These are phyloP conservation scores for Betta splendens DNA, from an alignment of 2,797 vertebrate species.

Conservation along the genomic window DNA sequence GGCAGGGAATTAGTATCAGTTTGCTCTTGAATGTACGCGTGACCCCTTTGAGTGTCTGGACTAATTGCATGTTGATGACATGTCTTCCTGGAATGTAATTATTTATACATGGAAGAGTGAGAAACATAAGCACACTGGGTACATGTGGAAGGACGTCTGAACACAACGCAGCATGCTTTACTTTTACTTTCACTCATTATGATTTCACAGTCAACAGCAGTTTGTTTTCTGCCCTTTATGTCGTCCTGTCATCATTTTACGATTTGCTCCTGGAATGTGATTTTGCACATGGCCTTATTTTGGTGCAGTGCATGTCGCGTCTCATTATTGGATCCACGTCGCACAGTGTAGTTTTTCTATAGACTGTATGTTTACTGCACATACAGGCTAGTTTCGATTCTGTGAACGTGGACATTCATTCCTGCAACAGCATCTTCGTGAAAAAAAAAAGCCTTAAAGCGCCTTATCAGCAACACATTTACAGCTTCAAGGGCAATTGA, in stretches of 20 bases:
- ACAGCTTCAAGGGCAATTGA: background rate
- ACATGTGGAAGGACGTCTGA: background rate
- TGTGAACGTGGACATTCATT: background rate
- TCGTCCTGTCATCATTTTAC: background rate
- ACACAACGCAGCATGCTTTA: background rate
- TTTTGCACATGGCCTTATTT: background rate
- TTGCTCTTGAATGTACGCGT: constrained; percentile 48
- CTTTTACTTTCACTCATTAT: background rate
- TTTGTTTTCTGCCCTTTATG: background rate
- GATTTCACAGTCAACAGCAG: background rate
- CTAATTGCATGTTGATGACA: constrained; percentile 37
- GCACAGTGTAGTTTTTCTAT: too few species aligned
- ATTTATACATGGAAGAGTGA: background rate
- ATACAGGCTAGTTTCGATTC: background rate
- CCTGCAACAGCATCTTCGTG: background rate
- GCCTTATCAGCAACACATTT: background rate
- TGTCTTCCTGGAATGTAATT: constrained; percentile 9
- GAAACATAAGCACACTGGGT: background rate
- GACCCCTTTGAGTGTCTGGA: constrained; percentile 16
- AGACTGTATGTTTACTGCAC: too few species aligned
- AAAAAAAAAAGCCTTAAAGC: too few species aligned
- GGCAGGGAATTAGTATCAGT: constrained; percentile 43
- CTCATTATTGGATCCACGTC: too few species aligned
- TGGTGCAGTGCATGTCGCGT: background rate
- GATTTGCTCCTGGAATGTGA: background rate